Evolutionary conservation across 2,113 vertebrate species (phyloP).

Genomic region (Cheilinus undulatus): DNA sequence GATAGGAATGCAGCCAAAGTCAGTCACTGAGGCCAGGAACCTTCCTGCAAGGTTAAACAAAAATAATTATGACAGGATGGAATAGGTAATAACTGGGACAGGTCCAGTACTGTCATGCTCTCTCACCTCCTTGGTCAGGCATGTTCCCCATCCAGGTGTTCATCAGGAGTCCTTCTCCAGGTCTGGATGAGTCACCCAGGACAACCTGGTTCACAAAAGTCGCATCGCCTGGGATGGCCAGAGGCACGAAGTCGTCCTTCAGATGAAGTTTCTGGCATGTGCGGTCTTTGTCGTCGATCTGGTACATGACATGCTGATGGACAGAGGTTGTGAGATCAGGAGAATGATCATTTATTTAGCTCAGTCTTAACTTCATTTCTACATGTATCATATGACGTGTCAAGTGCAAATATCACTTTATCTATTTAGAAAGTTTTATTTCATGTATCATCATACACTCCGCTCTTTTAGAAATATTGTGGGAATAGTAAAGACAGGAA

Average conservation of each 20-base stretch:
- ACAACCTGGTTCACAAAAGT: constrained; percentile 60
- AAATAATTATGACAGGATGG: background rate
- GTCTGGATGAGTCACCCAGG: constrained; percentile 75
- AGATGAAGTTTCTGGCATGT: constrained; percentile 70
- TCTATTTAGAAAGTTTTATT: too few species aligned
- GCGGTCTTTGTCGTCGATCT: constrained; percentile 48
- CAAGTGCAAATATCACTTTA: too few species aligned
- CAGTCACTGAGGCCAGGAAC: constrained; percentile 33
- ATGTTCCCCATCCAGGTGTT: constrained; percentile 75
- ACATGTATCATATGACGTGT: too few species aligned
- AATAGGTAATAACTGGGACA: background rate
- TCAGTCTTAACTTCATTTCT: too few species aligned
- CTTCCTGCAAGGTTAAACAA: constrained; percentile 41
- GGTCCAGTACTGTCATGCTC: background rate
- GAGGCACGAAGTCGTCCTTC: constrained; percentile 69
- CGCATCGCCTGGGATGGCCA: constrained; percentile 66
- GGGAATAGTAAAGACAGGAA: too few species aligned
- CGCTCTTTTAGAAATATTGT: too few species aligned
- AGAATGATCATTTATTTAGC: background rate
- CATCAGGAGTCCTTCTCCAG: constrained; percentile 79
- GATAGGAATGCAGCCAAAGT: constrained; percentile 63
- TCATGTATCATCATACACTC: too few species aligned
- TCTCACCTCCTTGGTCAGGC: constrained; percentile 27
- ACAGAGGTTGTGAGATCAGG: background rate
- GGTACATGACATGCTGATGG: constrained; percentile 71